Base-by-base conservation (phyloP, 2,797 vertebrate genomes). In the Coccyzus lansbergi region DNA sequence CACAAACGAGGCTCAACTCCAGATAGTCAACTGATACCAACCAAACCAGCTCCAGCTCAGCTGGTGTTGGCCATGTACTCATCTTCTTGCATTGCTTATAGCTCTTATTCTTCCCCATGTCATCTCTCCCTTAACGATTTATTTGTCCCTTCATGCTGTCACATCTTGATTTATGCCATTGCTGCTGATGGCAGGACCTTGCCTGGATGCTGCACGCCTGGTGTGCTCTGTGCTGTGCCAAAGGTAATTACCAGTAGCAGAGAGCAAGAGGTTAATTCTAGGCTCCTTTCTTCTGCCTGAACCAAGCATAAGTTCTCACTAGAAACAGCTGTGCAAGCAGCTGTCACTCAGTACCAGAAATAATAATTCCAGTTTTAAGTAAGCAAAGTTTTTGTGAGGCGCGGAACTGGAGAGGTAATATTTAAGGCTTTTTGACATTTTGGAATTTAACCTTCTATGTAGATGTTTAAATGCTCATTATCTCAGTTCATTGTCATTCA, bases 181-280 rank as follows among this genome's bases (percentile, higher is more conserved):
- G 58, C 46, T 10, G 13, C 56, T 79, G 65, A 46, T 31, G 64
- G 64, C 67, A 70, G 56, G 36, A 60, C 70, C 59, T 78, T 67
- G 85, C 40, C 64, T 83, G 64, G 59, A 16, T 77, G 67, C 22
- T 55, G 65, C 60, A 56, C 1, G 62, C 29, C 79, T 72, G 71
- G n/a, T 3, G 2, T 0, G 3, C 71, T 80, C 69, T n/a, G 2
- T 6, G 20, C 70, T 72, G 56, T 9, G 8, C 60, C 60, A 59
- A 86, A 89, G 38, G 75, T 60, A 80, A 95, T 95, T 90, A 80
- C 70, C 42, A 58, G 88, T 40, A 95, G 94, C 81, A 91, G 84
- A 74, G 86, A 83, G 75, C 75, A 85, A 86, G 60, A 90, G 88
- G 79, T 91, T 88, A 87, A 84, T 87, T 92, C 71, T 86, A 85